Conservation (phyloP, 2,888 invertebrate species). For the Fragum fragum region DNA sequence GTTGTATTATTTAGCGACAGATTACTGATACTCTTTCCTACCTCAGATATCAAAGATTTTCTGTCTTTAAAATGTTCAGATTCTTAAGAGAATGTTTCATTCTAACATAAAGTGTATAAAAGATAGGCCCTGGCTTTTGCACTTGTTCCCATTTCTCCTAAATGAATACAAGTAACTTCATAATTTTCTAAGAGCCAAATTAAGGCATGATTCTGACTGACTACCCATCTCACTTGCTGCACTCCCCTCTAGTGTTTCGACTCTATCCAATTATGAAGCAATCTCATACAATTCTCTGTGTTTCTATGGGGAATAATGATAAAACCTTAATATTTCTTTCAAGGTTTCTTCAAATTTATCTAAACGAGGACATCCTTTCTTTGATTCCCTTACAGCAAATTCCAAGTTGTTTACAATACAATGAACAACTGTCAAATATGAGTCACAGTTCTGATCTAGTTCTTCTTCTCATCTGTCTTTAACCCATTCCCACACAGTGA, state of each 20-base stretch:
- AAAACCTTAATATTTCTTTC: constrained; percentile 34
- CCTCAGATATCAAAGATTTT: constrained; percentile 22
- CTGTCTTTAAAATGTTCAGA: constrained; percentile 27
- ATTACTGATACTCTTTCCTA: background rate
- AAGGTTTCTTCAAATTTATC: constrained; percentile 32
- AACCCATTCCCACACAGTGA: no score
- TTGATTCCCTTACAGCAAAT: constrained; percentile 35
- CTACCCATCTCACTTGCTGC: constrained; percentile 27
- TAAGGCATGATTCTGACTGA: constrained; percentile 13
- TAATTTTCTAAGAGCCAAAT: background rate
- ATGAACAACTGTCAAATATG: constrained; percentile 30
- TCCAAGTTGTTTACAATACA: constrained; percentile 46
- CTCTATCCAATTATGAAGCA: constrained; percentile 26
- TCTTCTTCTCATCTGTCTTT: constrained; percentile 24
- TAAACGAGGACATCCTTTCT: constrained; percentile 35
- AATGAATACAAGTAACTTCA: constrained; percentile 24
- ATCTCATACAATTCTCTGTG: constrained; percentile 35
- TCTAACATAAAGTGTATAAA: constrained; percentile 41
- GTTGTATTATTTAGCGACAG: background rate
- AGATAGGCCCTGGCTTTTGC: constrained; percentile 15
- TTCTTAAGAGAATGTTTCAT: constrained; percentile 8
- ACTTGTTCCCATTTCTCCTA: constrained; percentile 15
- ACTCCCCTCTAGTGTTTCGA: constrained; percentile 4
- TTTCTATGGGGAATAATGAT: constrained; percentile 34
- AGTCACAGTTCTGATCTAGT: constrained; percentile 12